Evolutionary conservation across 2,888 invertebrate species (phyloP).

Genomic region (Scaptodrosophila latifasciaeformis): DNA sequence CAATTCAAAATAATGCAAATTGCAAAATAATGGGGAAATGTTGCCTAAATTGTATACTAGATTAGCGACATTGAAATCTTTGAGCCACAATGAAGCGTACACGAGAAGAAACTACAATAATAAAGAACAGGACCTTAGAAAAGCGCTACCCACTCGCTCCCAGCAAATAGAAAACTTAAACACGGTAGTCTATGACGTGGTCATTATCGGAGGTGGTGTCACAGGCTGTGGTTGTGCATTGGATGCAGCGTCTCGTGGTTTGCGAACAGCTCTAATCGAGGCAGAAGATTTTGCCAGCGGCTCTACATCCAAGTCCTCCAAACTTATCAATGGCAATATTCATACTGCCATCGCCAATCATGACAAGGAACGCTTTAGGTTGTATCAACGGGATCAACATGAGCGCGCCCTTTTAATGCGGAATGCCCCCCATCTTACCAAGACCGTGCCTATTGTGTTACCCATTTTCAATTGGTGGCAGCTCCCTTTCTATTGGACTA

Average conservation of each 20-base stretch:
- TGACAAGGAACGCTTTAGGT: slow-evolving; percentile 85
- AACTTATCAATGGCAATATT: slow-evolving; percentile 86
- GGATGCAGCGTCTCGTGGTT: slow-evolving; percentile 91
- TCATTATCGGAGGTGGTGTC: slow-evolving; percentile 12
- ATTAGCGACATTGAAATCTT: no score
- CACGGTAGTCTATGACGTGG: slow-evolving; percentile 3
- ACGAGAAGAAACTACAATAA: no score
- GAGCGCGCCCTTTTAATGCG: slow-evolving; percentile 79
- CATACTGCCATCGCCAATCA: slow-evolving; percentile 89
- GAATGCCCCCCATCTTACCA: slow-evolving; percentile 96
- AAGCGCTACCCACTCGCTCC: slow-evolving; percentile 8
- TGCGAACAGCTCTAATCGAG: slow-evolving; percentile 93
- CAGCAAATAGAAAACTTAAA: slow-evolving; percentile 2
- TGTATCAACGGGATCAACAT: slow-evolving; percentile 75
- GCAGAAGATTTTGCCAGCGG: slow-evolving; percentile 96
- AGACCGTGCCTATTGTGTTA: slow-evolving; percentile 94
- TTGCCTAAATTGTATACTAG: no score
- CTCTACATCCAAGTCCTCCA: slow-evolving; percentile 92
- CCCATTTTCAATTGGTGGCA: slow-evolving; percentile 98
- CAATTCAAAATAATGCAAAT: no score
- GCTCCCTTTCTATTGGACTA: slow-evolving; percentile 96
- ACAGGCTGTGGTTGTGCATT: slow-evolving; percentile 91
- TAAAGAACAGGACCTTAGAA: neutral
- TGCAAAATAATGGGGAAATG: no score
- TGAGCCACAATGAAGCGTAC: no score